A percentile compares a stretch with the other conserved stretches of the same genome.
phyloP scores from a whole-genome alignment of 2,113 vertebrate species.

The Campylorhamphus procurvoides region DNA sequence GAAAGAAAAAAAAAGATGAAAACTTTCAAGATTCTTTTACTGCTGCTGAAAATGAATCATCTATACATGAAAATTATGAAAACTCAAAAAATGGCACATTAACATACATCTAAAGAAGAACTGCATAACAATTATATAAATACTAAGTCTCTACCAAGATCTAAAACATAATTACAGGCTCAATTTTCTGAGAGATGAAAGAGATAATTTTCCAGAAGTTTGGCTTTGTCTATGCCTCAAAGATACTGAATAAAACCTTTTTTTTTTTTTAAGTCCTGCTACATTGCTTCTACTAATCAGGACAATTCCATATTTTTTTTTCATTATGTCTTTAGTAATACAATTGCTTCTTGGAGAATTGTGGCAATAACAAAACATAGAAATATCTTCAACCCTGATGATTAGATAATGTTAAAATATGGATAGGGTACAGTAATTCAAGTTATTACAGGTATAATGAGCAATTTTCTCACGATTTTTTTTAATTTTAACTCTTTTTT shows the following conservation, averaged over 20 bases:
- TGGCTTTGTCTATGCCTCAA: background rate
- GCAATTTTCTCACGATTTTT: background rate
- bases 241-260: background rate
- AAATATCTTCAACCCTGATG: background rate
- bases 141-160: background rate
- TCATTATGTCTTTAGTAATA: background rate
- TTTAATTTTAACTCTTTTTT: background rate
- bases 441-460: background rate
- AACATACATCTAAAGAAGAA: conserved; percentile 2
- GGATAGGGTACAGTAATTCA: background rate
- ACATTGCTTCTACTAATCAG: background rate
- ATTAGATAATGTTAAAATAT: background rate
- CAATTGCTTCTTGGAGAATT: background rate
- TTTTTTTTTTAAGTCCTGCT: background rate
- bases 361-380: background rate
- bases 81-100: conserved; percentile 20
- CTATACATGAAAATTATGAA: background rate
- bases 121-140: conserved; percentile 11
- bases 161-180: conserved; percentile 27
- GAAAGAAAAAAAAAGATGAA: background rate
- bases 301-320: background rate
- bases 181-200: conserved; percentile 33
- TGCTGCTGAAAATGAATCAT: conserved; percentile 17
- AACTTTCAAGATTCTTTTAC: background rate
- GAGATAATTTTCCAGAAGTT: conserved; percentile 5